A percentile compares a stretch with the other conserved stretches of the same genome.
Conservation (phyloP, 2,113 vertebrate genomes). For the Prunella fulvescens region DNA sequence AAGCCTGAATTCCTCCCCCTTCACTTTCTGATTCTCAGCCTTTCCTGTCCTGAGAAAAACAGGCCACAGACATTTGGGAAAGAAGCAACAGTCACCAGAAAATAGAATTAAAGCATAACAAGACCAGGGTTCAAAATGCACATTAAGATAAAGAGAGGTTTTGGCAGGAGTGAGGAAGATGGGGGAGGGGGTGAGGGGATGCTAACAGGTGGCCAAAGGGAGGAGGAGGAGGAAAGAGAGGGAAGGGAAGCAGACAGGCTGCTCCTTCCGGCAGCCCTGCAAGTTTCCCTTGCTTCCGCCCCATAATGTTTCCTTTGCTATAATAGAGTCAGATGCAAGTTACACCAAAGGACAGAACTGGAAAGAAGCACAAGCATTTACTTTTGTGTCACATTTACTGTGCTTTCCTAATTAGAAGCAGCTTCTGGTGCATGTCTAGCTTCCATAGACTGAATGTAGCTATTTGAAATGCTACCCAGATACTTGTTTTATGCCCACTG, state of each 20-base stretch:
- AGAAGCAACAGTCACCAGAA: neutral
- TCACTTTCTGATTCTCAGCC: neutral
- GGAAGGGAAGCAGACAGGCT: neutral
- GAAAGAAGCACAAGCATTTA: neutral
- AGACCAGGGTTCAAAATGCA: neutral
- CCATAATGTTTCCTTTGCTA: slow-evolving; percentile 16
- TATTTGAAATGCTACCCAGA: neutral
- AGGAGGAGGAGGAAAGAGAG: slow-evolving; percentile 14
- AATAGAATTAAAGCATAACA: slow-evolving; percentile 6
- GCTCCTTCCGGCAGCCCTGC: slow-evolving; percentile 11
- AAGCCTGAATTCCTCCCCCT: neutral
- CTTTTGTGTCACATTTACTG: neutral
- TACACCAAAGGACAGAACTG: neutral
- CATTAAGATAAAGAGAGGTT: slow-evolving; percentile 6
- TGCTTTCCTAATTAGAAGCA: neutral
- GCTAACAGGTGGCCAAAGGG: slow-evolving; percentile 42
- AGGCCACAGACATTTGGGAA: neutral
- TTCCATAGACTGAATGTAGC: neutral
- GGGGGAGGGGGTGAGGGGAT: neutral
- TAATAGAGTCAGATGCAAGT: neutral
- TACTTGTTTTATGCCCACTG: neutral
- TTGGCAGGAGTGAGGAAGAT: neutral
- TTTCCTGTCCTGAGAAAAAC: slow-evolving; percentile 3
- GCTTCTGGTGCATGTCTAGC: neutral
- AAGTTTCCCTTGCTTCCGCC: slow-evolving; percentile 14